Conservation (phyloP, 2,113 vertebrate species). For the Grammomys dolichurus region DNA sequence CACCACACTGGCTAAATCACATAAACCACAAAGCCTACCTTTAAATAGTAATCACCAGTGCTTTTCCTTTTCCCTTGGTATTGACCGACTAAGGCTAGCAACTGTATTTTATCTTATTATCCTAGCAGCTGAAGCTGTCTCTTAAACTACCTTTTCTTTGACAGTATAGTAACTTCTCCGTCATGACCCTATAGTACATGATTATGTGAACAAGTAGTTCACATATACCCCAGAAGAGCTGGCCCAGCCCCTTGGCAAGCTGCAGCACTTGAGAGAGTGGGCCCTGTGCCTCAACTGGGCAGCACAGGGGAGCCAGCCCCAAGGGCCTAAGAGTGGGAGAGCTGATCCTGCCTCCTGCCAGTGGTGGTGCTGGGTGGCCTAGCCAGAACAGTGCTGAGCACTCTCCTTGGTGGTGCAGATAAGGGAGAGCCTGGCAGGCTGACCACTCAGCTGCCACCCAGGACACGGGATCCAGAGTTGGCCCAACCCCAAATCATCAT, state of each 20-base stretch:
- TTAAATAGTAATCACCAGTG: neutral
- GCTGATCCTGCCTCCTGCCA: neutral
- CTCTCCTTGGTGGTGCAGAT: neutral
- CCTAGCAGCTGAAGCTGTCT: neutral
- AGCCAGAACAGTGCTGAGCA: neutral
- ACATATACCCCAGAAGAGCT: too few species aligned
- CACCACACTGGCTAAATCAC: neutral
- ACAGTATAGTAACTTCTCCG: slow-evolving; percentile 36
- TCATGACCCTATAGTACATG: neutral
- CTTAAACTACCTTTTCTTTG: slow-evolving; percentile 16
- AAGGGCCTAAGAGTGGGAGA: neutral
- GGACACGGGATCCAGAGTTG: neutral
- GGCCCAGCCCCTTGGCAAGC: neutral
- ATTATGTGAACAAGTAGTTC: neutral
- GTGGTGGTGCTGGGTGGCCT: neutral
- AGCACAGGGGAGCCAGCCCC: neutral
- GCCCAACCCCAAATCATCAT: neutral
- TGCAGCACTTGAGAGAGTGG: neutral
- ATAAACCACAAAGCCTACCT: slow-evolving; percentile 44
- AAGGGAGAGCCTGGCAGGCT: neutral
- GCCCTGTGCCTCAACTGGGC: too few species aligned
- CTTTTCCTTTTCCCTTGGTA: neutral
- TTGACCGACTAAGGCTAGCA: neutral
- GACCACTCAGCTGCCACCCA: neutral
- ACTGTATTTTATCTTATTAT: neutral